phyloP scores from a whole-genome alignment of 2,113 vertebrate genomes.

The Chunga burmeisteri region DNA sequence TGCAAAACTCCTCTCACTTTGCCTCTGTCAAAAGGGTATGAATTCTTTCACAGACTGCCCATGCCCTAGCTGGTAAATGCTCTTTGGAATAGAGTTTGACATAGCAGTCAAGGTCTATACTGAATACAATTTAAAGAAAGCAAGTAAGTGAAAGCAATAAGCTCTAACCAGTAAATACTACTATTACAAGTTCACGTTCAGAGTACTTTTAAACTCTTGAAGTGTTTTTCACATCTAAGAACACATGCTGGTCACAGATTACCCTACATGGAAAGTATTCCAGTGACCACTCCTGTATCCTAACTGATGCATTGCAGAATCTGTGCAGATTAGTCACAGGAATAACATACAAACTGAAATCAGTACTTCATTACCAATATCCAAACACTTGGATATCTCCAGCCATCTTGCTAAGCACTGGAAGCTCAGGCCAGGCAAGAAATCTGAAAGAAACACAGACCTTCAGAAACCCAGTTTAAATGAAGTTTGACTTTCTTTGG shows the following conservation, averaged over 20 bases:
- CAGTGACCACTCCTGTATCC: background rate
- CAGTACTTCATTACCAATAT: background rate
- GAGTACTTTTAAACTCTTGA: background rate
- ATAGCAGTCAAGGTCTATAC: background rate
- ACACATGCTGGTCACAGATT: fast-evolving
- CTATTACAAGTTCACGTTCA: background rate
- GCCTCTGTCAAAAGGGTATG: background rate
- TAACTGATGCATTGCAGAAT: background rate
- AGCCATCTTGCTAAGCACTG: background rate
- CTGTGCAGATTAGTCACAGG: background rate
- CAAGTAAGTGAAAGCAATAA: background rate
- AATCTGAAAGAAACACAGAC: background rate
- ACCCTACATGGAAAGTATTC: background rate
- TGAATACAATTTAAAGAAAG: background rate
- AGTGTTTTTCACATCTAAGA: background rate
- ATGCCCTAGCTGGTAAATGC: background rate
- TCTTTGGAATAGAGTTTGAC: background rate
- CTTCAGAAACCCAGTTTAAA: fast-evolving
- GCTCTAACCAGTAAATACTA: background rate
- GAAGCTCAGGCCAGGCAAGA: background rate
- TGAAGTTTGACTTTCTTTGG: background rate
- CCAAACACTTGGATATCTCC: background rate
- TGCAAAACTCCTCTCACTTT: background rate
- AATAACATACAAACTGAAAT: background rate
- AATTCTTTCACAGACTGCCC: background rate